Conservation (phyloP, 2,113 vertebrate genomes). For the Callionymus lyra region DNA sequence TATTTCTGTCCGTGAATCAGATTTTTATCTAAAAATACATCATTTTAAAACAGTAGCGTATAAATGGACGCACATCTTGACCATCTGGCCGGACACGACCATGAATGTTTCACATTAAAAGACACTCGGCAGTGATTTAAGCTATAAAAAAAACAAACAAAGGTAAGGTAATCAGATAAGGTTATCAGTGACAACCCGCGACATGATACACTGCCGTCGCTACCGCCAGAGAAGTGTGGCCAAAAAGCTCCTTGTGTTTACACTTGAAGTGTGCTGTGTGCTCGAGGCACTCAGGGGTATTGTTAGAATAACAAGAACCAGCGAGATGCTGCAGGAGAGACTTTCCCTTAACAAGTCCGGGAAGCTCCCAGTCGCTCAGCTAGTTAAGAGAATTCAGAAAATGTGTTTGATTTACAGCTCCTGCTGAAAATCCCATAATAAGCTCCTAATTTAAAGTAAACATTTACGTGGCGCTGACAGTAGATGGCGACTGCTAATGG, state of each 20-base stretch:
- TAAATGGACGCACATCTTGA: too few species aligned
- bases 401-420: constrained; percentile 32
- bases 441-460: constrained; percentile 60
- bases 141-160: constrained; percentile 32
- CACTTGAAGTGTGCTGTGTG: constrained; percentile 29
- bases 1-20: too few species aligned
- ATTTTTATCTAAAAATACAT: too few species aligned
- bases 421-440: constrained; percentile 42
- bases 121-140: constrained; percentile 5
- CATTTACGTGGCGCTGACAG: constrained; percentile 43
- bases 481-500: constrained; percentile 51
- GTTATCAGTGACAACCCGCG: constrained; percentile 6
- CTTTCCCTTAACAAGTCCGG: constrained; percentile 11
- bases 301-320: constrained; percentile 22
- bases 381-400: constrained; percentile 23
- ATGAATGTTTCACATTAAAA: constrained; percentile 7
- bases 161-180: constrained; percentile 13
- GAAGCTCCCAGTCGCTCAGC: constrained; percentile 6
- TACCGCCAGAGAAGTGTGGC: constrained; percentile 9
- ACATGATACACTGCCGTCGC: constrained; percentile 3
- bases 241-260: constrained; percentile 15
- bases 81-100: too few species aligned
- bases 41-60: too few species aligned
- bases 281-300: constrained; percentile 19
- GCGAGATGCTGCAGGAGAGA: constrained; percentile 16